These are phyloP conservation scores for Pseudochirops corinnae DNA, from an alignment of 2,797 vertebrate genomes.

Conservation along the genomic window DNA sequence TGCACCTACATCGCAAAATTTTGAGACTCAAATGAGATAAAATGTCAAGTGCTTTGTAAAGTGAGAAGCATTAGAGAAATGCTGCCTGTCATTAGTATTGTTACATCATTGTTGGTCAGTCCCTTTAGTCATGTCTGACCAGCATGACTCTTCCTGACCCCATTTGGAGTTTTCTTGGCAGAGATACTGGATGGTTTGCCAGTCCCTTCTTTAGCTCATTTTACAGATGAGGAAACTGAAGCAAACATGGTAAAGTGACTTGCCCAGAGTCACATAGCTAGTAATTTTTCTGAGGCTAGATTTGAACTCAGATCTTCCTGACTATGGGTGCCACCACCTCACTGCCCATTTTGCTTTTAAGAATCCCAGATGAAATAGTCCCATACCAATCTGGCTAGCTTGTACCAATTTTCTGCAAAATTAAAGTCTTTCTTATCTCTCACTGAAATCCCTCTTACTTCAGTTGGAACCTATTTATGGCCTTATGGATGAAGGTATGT, in stretches of 20 bases:
- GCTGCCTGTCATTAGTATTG: not conserved
- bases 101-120: not conserved
- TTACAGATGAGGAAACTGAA: not conserved
- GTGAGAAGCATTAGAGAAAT: not conserved
- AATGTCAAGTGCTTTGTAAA: not conserved
- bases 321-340: not conserved
- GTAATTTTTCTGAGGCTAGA: not conserved
- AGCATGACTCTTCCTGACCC: not conserved
- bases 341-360: not conserved
- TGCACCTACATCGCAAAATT: not conserved
- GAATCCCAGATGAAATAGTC: not conserved
- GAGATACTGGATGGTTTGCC: no score
- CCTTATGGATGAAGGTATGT: not conserved
- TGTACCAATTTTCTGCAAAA: not conserved
- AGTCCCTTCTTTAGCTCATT: not conserved
- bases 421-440: not conserved
- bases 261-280: not conserved
- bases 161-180: not conserved
- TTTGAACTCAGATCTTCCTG: not conserved
- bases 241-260: no score
- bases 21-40: not conserved
- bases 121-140: not conserved
- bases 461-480: not conserved
- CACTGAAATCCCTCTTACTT: not conserved
- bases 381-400: not conserved